Evolutionary conservation across 2,888 invertebrate species (phyloP).

Genomic region (Synergus gifuensis): DNA sequence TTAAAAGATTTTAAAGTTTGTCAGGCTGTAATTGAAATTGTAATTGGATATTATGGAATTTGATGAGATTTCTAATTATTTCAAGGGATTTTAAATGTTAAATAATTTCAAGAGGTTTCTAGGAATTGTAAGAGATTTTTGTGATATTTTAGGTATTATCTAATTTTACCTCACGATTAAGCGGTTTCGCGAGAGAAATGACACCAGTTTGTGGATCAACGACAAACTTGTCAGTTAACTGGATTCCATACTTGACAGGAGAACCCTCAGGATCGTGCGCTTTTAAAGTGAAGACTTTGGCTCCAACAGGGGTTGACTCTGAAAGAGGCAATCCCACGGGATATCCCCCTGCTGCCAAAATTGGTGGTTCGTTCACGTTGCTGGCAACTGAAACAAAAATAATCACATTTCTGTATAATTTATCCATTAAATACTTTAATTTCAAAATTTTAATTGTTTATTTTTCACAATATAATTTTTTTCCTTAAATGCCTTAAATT

Average conservation of each 20-base stretch:
- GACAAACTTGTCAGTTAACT: conserved; percentile 89
- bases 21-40: too few relatives aligned
- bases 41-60: too few relatives aligned
- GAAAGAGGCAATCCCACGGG: conserved; percentile 80
- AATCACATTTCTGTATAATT: conserved; percentile 28
- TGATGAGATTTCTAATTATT: too few relatives aligned
- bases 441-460: not conserved
- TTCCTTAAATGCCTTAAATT: not conserved
- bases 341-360: conserved; percentile 71
- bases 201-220: conserved; percentile 89
- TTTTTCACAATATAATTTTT: conserved; percentile 32
- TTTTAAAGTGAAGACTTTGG: conserved; percentile 87
- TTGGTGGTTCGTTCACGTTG: conserved; percentile 76
- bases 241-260: conserved; percentile 84
- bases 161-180: conserved; percentile 88
- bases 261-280: conserved; percentile 91
- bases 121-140: too few relatives aligned
- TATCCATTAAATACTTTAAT: too few relatives aligned
- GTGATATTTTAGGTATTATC: too few relatives aligned
- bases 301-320: conserved; percentile 89
- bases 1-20: too few relatives aligned
- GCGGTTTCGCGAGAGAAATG: conserved; percentile 87
- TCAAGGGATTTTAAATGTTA: too few relatives aligned
- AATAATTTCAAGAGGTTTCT: too few relatives aligned
- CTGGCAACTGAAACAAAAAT: conserved; percentile 69